These are phyloP conservation scores for Salvator merianae DNA, from an alignment of 2,113 vertebrate species.

Conservation along the genomic window DNA sequence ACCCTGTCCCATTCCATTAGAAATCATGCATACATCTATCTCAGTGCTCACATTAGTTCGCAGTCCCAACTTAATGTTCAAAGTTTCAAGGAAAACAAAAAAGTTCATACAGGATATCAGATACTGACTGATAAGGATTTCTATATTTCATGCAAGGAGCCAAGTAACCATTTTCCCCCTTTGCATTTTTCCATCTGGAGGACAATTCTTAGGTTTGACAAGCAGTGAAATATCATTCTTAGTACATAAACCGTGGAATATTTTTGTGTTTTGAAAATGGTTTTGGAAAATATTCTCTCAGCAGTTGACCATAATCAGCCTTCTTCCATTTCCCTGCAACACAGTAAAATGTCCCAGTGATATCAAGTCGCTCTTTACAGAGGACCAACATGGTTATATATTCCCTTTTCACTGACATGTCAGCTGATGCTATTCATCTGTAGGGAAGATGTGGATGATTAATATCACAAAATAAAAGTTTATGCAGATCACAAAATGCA, in stretches of 20 bases:
- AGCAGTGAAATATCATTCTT: neutral
- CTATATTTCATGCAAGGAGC: neutral
- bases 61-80: neutral
- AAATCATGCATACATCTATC: neutral
- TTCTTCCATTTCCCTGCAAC: too few species aligned
- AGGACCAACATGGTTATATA: too few species aligned
- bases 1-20: neutral
- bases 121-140: neutral
- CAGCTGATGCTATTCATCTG: too few species aligned
- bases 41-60: neutral
- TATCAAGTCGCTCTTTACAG: too few species aligned
- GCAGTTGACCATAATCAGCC: neutral
- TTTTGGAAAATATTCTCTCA: neutral
- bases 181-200: too few species aligned
- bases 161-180: neutral
- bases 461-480: too few species aligned
- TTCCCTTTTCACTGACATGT: too few species aligned
- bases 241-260: too few species aligned
- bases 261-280: neutral
- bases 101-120: neutral
- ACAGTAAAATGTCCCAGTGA: too few species aligned
- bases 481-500: too few species aligned
- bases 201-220: neutral
- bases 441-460: too few species aligned
- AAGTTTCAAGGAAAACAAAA: neutral